A percentile compares a stretch with the other conserved stretches of the same genome.
phyloP scores from a whole-genome alignment of 1,140 invertebrate genomes.

The Mylabris phalerata region DNA sequence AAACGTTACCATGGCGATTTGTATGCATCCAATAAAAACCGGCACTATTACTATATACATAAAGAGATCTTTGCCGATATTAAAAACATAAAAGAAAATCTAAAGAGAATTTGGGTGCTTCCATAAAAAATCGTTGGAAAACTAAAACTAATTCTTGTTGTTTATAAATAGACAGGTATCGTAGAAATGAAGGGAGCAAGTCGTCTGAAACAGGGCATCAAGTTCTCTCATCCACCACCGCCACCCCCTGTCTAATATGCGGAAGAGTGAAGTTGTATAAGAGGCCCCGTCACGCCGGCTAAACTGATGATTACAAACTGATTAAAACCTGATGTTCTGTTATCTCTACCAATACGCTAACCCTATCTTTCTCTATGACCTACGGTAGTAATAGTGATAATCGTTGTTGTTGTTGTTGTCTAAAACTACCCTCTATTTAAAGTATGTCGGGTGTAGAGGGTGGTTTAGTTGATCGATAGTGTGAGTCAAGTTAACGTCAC shows the following conservation, averaged over 20 bases:
- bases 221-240: background rate
- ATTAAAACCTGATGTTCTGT: conserved; percentile 31
- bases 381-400: too few species aligned
- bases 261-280: conserved; percentile 25
- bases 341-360: conserved; percentile 15
- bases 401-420: too few species aligned
- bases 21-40: conserved; percentile 38
- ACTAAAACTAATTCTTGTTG: too few species aligned
- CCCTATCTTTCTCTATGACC: too few species aligned
- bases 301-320: conserved; percentile 37
- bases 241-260: conserved; percentile 20
- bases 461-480: conserved; percentile 2
- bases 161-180: background rate
- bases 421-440: too few species aligned
- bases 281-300: conserved; percentile 34
- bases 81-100: too few species aligned
- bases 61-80: too few species aligned
- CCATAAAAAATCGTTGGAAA: too few species aligned
- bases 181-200: background rate
- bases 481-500: background rate
- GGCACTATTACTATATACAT: conserved; percentile 7
- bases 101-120: too few species aligned
- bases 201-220: too few species aligned
- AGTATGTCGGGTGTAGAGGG: too few species aligned
- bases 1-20: conserved; percentile 39